These are phyloP conservation scores for Ostrea denselamellosa DNA, from an alignment of 1,140 invertebrate genomes.

Conservation along the genomic window DNA sequence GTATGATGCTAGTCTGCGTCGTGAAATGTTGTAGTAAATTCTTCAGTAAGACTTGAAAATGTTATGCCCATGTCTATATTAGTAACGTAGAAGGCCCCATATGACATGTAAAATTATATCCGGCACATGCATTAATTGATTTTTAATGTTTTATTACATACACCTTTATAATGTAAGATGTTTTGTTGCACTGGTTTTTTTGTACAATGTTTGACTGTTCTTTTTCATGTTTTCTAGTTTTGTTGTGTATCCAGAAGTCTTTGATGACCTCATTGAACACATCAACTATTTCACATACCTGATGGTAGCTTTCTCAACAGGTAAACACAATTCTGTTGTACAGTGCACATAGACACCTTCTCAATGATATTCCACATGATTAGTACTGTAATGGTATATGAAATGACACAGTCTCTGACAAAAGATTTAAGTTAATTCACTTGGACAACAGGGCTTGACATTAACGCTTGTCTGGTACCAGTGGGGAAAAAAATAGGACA, in stretches of 20 bases:
- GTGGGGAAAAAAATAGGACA: no score
- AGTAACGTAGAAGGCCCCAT: background rate
- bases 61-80: constrained; percentile 1
- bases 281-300: constrained; percentile 65
- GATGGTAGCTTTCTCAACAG: constrained; percentile 66
- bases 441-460: no score
- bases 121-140: background rate
- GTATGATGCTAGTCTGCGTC: constrained; percentile 53
- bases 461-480: no score
- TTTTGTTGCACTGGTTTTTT: background rate
- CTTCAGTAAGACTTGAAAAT: background rate
- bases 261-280: constrained; percentile 62
- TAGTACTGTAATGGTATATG: no score
- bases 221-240: constrained; percentile 62
- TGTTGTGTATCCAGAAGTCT: constrained; percentile 63
- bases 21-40: background rate
- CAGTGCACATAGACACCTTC: no score
- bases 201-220: background rate
- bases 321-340: constrained; percentile 49
- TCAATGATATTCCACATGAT: no score
- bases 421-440: no score
- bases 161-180: background rate
- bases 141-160: background rate
- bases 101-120: background rate
- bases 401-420: no score